Base-by-base conservation (phyloP, 2,888 invertebrate species). In the Eugnorisma glareosa region DNA sequence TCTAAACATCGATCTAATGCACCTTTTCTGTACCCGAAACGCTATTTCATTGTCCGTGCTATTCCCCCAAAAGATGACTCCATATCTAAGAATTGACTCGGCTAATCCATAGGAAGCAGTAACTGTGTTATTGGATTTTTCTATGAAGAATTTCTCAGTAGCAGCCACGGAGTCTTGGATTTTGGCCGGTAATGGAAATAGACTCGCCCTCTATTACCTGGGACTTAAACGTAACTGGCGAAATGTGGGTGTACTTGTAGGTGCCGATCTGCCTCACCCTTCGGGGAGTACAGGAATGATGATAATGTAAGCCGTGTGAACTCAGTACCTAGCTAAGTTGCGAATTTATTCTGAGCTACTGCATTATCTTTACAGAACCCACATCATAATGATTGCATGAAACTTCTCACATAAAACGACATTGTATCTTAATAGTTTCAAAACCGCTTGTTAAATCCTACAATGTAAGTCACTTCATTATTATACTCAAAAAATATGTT, bases 351-450 rank as follows among this genome's bases (percentile, higher is more conserved):
- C 11, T n/a, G 15, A 43, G 24, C 43, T 31, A 18, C 54, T 28
- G 10, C 21, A 73, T 35, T 40, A 45, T 45, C 7, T n/a, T 31
- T 8, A 18, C n/a, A 7, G 24, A 21, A 37, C 8, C 28, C 18
- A 48, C 15, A 78, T 69, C 15, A 59, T 40, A 48, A 68, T 68
- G n/a, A 8, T 31, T 40, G 21, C n/a, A 37, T 57, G 31, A 21
- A 68, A 76, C 31, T 68, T 40, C 4, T 48, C 11, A 76, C 31
- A 79, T 79, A 48, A 48, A 59, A 79, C 31, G 5, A 69, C 69
- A 59, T 79, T 69, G 69, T 79, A 59, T 21, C 10, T 15, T 51
- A 59, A 28, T 66, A 68, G 21, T 59, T 68, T 40, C 11, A 37
- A 59, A 68, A 48, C 37, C 37, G n/a, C 57, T 51, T 15, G n/a